phyloP scores from a whole-genome alignment of 2,797 vertebrate genomes.

The Orientallactaga sibirica region DNA sequence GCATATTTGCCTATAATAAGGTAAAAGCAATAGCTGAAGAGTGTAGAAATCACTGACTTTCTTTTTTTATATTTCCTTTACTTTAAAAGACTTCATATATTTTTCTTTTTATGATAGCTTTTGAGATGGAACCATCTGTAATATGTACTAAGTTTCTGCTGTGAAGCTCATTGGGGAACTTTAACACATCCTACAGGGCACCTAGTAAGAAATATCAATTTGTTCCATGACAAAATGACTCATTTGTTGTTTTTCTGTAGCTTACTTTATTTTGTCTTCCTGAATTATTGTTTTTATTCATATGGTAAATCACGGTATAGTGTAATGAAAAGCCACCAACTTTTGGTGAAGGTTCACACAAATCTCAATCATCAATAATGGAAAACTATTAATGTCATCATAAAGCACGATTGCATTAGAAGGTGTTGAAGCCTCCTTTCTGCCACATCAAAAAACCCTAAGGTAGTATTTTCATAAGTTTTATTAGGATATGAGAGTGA shows the following conservation, averaged over 20 bases:
- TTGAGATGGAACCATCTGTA: slow-evolving; percentile 80
- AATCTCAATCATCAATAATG: slow-evolving; percentile 30
- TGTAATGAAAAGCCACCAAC: slow-evolving; percentile 65
- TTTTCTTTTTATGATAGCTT: slow-evolving; percentile 73
- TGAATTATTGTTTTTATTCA: slow-evolving; percentile 77
- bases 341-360: slow-evolving; percentile 52
- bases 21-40: slow-evolving; percentile 15
- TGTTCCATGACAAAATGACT: slow-evolving; percentile 81
- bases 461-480: neutral
- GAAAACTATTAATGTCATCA: neutral
- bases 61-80: slow-evolving; percentile 53
- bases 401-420: slow-evolving; percentile 52
- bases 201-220: slow-evolving; percentile 81
- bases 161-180: slow-evolving; percentile 75
- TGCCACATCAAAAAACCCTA: slow-evolving; percentile 9
- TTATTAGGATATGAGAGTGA: neutral
- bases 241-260: slow-evolving; percentile 76
- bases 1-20: slow-evolving; percentile 14
- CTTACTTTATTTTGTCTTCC: slow-evolving; percentile 80
- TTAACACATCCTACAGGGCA: slow-evolving; percentile 79
- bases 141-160: slow-evolving; percentile 67
- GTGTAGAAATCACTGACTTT: slow-evolving; percentile 52
- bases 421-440: slow-evolving; percentile 45
- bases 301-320: slow-evolving; percentile 41
- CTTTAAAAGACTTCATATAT: slow-evolving; percentile 10